Evolutionary conservation across 2,113 vertebrate genomes (phyloP), one percentile per base, ranked within the genome.

Genomic region (Rousettus leschenaultii): DNA sequence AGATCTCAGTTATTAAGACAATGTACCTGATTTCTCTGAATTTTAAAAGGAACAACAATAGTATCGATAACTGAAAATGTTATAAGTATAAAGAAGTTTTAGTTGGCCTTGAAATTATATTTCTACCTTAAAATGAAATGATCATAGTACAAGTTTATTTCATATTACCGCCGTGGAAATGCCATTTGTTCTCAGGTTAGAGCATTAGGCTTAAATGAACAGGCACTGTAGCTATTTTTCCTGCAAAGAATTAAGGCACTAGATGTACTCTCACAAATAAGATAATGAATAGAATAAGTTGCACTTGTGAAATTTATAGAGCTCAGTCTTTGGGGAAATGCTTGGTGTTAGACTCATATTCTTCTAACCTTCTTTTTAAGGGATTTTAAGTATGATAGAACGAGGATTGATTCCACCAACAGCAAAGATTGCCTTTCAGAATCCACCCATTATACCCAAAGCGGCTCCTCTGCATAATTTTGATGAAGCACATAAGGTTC

Each of bases 351-450:
- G 95, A 86, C 6, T 94, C 35, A 87, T 71, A 24, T 84, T 96
- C 89, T 95, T 28, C 70, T 80, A 51, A 86, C 30, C 2, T 73
- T 83, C 77, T 10, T 33, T 95, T 78, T 82, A 82, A 71, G 98
- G 98, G 83, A 66, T 98, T 95, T 82, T 97, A 75, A 98, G 95
- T 93, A 94, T 98, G 70, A 75, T 95, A 86, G 98, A 98, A 57
- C 98, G 97, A 90, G 98, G 98, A 35, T 86, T 98, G 86, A 94
- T 98, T 59, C 98, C 97, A 71, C 94, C 98, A 91, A 97, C 98
- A 91, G 95, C 98, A 79, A 95, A 89, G 93, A 95, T 98, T 83
- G 84, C 95, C 68, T 95, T 98, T 19, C 96, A 98, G 93, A 96
- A 95, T 30, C 97, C 97, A 89, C 97, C 97, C 65, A 82, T 98